Base-by-base conservation (phyloP, 1,140 invertebrate species). In the Aplysia californica region DNA sequence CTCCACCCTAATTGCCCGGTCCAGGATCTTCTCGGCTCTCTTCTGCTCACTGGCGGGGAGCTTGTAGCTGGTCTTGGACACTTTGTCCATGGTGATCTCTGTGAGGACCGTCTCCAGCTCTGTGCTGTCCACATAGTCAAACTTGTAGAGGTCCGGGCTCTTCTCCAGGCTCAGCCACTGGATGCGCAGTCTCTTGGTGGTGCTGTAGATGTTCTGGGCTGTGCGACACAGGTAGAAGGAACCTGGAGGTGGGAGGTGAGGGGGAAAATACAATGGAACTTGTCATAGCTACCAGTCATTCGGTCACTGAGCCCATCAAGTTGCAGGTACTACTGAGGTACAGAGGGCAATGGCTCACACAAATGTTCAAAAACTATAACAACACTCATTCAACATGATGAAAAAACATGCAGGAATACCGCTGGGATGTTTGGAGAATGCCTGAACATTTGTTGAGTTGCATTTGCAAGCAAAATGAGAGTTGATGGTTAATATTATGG, bases 201-300 rank as follows among this genome's bases (percentile, higher is more conserved):
- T 86, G 18, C 84, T 85, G 87, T 94, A 95, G 70, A 98, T 94
- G 91, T 97, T 97, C 91, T 97, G 96, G 89, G 95, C 93, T 3
- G 95, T 93, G 90, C 96, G 95, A 87, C 96, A 98, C 55, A 98
- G 92, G 87, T 95, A 98, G 90, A 97, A 97, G 59, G 94, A 93
- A 58, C 95, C 95, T 90, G 95, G 93, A 83, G 84, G 76, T 64
- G 66, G 77, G 68, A 38, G 39, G 44, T 23, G n/a, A n/a, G n/a
- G n/a, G n/a, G n/a, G n/a, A n/a, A n/a, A n/a, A n/a, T n/a, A n/a
- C n/a, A n/a, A n/a, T n/a, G n/a, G n/a, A n/a, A n/a, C n/a, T n/a
- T n/a, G n/a, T n/a, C n/a, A n/a, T n/a, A n/a, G n/a, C n/a, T n/a
- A n/a, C n/a, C n/a, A n/a, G n/a, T n/a, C n/a, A n/a, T n/a, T n/a